Conservation (phyloP, 2,113 vertebrate species). For the Microtus montanus region DNA sequence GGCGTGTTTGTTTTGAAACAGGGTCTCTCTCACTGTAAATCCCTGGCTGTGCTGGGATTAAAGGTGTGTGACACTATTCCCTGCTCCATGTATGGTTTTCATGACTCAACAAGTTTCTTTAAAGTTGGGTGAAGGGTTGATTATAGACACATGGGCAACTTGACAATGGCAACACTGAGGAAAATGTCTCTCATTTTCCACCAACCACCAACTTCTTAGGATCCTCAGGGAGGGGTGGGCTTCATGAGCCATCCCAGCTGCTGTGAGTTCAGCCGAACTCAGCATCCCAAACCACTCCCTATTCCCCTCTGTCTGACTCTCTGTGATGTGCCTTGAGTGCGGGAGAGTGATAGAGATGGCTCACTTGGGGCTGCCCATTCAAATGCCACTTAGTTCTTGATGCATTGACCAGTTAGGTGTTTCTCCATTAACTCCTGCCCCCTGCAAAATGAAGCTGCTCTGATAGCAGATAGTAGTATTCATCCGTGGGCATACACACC, state of each 20-base stretch:
- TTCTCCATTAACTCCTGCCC: not conserved
- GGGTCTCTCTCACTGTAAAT: no score
- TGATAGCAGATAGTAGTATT: not conserved
- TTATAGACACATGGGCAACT: not conserved
- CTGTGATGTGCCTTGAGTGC: not conserved
- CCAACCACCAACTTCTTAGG: not conserved
- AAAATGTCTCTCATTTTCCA: not conserved
- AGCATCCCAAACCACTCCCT: no score
- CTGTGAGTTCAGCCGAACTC: not conserved
- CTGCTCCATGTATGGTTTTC: no score
- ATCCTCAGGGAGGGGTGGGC: not conserved
- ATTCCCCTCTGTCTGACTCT: not conserved
- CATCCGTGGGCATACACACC: no score
- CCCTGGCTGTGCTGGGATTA: no score
- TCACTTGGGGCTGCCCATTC: not conserved
- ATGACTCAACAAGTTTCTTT: no score
- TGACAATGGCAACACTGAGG: not conserved
- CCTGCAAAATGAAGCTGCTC: not conserved
- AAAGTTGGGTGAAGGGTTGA: not conserved
- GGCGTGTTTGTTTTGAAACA: no score
- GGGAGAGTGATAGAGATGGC: not conserved
- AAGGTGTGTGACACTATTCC: no score
- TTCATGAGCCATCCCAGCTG: not conserved
- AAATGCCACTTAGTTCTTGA: not conserved
- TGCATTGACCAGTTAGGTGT: not conserved